These are phyloP conservation scores for Bambusicola thoracicus DNA, from an alignment of 2,113 vertebrate species.

Conservation along the genomic window DNA sequence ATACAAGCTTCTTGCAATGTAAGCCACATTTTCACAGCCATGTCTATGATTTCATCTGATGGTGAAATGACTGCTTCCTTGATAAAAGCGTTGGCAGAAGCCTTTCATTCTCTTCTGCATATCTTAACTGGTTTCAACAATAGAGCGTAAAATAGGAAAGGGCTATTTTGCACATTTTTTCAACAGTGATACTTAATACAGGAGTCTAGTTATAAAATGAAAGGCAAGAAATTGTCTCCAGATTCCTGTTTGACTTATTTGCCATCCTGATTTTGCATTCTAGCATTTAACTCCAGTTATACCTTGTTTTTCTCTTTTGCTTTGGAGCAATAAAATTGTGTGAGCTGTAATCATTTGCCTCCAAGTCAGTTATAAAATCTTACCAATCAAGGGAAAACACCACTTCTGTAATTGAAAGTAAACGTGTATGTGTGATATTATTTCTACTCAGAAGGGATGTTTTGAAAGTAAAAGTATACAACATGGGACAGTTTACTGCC, in stretches of 20 bases:
- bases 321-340: slow-evolving; percentile 39
- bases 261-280: background rate
- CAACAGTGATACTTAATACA: background rate
- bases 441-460: slow-evolving; percentile 32
- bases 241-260: slow-evolving; percentile 13
- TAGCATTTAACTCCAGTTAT: background rate
- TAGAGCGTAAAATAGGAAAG: background rate
- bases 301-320: slow-evolving; percentile 23
- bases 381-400: slow-evolving; percentile 52
- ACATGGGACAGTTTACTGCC: background rate
- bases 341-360: slow-evolving; percentile 58
- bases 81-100: background rate
- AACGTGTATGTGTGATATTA: slow-evolving; percentile 22
- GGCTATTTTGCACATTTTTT: background rate
- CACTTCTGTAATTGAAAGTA: slow-evolving; percentile 28
- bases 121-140: background rate
- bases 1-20: background rate
- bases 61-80: background rate
- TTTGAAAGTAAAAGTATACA: slow-evolving; percentile 68
- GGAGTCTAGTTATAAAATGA: background rate
- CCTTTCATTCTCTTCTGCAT: background rate
- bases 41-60: background rate
- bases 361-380: slow-evolving; percentile 52
- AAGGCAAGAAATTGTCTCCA: background rate
- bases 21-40: background rate